These are phyloP conservation scores for Myrmecophaga tridactyla DNA, from an alignment of 2,113 vertebrate genomes.

Conservation along the genomic window DNA sequence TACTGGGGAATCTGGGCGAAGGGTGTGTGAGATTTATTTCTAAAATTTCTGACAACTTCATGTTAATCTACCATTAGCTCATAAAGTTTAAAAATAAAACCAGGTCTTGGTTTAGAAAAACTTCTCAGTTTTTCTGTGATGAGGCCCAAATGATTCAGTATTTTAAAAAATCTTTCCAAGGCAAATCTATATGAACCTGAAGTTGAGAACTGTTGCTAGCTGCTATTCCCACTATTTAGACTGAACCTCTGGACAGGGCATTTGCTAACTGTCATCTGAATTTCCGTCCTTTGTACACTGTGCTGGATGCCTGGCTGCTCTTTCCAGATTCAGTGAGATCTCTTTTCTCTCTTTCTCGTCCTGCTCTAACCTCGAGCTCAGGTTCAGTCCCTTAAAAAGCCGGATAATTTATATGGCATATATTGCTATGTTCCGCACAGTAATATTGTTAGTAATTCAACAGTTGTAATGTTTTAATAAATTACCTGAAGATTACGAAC, in stretches of 20 bases:
- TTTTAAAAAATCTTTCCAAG: not conserved
- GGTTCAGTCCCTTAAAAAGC: not conserved
- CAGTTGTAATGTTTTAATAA: not conserved
- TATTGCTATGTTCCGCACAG: not conserved
- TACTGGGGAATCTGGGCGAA: not conserved
- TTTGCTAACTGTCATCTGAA: not conserved
- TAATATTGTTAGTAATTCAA: not conserved
- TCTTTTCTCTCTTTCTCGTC: fast-evolving
- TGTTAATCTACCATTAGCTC: not conserved
- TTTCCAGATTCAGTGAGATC: not conserved
- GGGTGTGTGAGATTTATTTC: not conserved
- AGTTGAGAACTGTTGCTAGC: not conserved
- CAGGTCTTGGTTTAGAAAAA: not conserved
- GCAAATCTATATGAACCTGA: not conserved
- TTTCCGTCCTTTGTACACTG: not conserved
- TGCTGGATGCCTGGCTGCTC: not conserved
- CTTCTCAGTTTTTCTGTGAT: not conserved
- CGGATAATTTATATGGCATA: not conserved
- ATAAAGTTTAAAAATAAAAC: not conserved
- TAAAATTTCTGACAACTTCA: not conserved
- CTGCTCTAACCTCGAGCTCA: not conserved
- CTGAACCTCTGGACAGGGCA: not conserved
- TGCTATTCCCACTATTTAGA: not conserved
- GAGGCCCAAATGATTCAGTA: not conserved
- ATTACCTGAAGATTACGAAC: not conserved